A percentile compares a stretch with the other conserved stretches of the same genome.
These are phyloP conservation scores for Sinocyclocheilus anshuiensis DNA, from an alignment of 2,113 vertebrate genomes.

Conservation along the genomic window DNA sequence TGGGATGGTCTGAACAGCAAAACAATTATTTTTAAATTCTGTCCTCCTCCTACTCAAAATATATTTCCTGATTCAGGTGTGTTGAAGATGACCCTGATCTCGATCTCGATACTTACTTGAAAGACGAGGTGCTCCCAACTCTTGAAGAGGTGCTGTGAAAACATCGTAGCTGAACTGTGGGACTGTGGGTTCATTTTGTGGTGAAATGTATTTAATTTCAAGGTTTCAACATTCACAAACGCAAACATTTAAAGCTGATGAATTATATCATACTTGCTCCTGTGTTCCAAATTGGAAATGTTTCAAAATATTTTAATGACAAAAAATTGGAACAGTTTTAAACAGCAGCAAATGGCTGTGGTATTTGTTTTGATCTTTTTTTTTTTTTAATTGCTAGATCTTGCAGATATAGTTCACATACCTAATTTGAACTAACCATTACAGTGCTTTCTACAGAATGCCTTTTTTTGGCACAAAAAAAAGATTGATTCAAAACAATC, in stretches of 20 bases:
- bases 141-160: constrained; percentile 36
- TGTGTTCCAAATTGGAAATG: not conserved
- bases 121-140: constrained; percentile 78
- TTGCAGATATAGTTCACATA: too few relatives aligned
- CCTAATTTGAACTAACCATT: too few relatives aligned
- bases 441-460: too few relatives aligned
- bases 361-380: not conserved
- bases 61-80: constrained; percentile 73
- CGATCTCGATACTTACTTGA: constrained; percentile 83
- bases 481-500: not conserved
- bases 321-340: too few relatives aligned
- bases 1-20: not conserved
- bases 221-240: not conserved
- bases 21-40: not conserved
- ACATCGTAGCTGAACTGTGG: not conserved
- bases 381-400: not conserved
- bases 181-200: not conserved
- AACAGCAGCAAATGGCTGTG: not conserved
- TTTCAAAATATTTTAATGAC: not conserved
- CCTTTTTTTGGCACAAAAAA: not conserved
- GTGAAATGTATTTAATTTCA: not conserved
- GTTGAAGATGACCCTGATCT: constrained; percentile 78
- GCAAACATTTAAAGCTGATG: not conserved
- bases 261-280: not conserved
- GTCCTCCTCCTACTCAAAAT: not conserved